Conservation (phyloP, 2,888 invertebrate species). For the Epicampocera succincta region DNA sequence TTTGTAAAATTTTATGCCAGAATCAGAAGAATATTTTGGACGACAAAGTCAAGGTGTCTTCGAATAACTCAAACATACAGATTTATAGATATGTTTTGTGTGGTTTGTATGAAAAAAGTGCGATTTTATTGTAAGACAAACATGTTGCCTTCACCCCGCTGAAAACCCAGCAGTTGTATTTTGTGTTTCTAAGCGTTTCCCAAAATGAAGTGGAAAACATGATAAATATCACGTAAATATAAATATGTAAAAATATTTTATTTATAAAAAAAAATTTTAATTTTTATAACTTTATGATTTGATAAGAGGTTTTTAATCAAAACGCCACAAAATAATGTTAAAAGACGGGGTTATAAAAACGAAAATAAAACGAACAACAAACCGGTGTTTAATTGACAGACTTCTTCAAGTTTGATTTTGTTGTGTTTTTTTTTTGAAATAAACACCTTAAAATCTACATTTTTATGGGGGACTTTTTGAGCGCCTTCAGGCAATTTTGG, state of each 20-base stretch:
- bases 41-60: slow-evolving; percentile 6
- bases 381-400: too few species aligned
- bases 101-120: neutral
- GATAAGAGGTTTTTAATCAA: slow-evolving; percentile 10
- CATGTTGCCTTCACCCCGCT: neutral
- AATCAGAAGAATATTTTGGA: slow-evolving; percentile 19
- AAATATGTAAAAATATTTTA: slow-evolving; percentile 31
- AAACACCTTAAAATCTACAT: too few species aligned
- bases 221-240: slow-evolving; percentile 51
- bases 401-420: too few species aligned
- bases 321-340: neutral
- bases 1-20: neutral
- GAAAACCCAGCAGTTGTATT: neutral
- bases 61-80: neutral
- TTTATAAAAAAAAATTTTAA: slow-evolving; percentile 3
- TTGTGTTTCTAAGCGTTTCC: neutral
- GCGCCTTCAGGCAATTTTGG: too few species aligned
- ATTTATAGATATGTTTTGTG: too few species aligned
- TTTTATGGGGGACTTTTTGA: too few species aligned
- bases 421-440: too few species aligned
- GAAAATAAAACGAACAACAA: neutral
- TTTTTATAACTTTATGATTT: slow-evolving; percentile 49
- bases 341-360: neutral
- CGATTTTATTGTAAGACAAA: slow-evolving; percentile 35
- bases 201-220: slow-evolving; percentile 59